These are phyloP conservation scores for Poeciliopsis presidionis DNA, from an alignment of 2,797 vertebrate genomes.

Conservation along the genomic window DNA sequence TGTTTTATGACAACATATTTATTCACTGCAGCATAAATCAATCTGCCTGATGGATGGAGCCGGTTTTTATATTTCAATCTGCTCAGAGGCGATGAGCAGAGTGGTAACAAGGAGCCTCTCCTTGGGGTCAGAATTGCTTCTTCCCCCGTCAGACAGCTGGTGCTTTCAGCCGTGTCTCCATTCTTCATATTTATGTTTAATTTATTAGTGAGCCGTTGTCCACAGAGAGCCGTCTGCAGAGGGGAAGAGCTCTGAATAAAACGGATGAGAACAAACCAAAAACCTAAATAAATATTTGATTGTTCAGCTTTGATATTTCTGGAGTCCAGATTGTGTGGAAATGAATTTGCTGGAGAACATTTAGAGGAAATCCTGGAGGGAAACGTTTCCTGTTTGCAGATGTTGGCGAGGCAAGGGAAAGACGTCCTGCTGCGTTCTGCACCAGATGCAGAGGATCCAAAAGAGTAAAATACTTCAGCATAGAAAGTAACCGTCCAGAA, in stretches of 20 bases:
- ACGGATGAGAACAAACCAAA: conserved; percentile 27
- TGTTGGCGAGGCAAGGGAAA: conserved; percentile 26
- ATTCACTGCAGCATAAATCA: neutral
- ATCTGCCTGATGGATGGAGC: too few species aligned
- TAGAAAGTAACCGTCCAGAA: too few species aligned
- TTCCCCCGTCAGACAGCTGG: conserved; percentile 27
- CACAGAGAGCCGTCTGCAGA: conserved; percentile 56
- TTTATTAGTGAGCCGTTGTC: conserved; percentile 63
- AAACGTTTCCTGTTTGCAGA: conserved; percentile 12
- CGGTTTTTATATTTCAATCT: neutral
- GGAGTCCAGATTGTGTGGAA: conserved; percentile 5
- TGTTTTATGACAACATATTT: neutral
- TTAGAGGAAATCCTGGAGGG: neutral
- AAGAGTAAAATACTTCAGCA: too few species aligned
- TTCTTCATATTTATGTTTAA: conserved; percentile 67
- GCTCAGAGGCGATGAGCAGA: neutral
- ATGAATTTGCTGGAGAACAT: neutral
- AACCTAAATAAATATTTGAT: conserved; percentile 62
- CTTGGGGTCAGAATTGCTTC: conserved; percentile 22
- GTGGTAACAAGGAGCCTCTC: conserved; percentile 1
- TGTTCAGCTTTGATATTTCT: conserved; percentile 32
- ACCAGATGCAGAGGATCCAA: too few species aligned
- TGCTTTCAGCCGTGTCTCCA: conserved; percentile 51
- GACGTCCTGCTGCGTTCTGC: neutral
- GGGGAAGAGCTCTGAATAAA: conserved; percentile 42